Evolutionary conservation across 2,797 vertebrate species (phyloP).

Genomic region (Sebastes matsubarae): DNA sequence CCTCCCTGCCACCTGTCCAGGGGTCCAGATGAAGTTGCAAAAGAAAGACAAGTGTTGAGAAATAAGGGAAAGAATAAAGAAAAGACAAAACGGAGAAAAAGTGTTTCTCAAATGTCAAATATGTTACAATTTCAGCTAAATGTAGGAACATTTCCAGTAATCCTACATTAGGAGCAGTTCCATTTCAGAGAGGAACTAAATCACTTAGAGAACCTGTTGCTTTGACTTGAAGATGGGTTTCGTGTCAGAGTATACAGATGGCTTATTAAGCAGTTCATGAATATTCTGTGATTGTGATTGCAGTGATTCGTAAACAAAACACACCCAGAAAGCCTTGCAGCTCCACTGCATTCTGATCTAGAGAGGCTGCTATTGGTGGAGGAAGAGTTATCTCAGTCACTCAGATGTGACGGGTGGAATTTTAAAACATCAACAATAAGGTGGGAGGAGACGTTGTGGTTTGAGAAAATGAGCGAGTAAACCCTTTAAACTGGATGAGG

Average conservation of each 20-base stretch:
- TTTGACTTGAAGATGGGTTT: not conserved
- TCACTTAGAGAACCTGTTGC: not conserved
- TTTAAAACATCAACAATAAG: not conserved
- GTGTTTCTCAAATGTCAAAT: not conserved
- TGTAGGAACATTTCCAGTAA: not conserved
- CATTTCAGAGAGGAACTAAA: not conserved
- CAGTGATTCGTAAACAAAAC: constrained; percentile 1
- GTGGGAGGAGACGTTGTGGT: rapidly evolving
- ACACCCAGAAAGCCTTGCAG: not conserved
- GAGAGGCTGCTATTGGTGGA: not conserved
- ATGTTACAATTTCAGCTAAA: no score
- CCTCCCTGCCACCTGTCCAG: not conserved
- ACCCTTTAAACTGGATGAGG: not conserved
- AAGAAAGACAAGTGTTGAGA: not conserved
- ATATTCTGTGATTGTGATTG: constrained; percentile 28
- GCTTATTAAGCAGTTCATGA: constrained; percentile 33
- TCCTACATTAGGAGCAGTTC: not conserved
- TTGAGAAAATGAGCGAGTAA: not conserved
- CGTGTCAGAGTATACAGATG: not conserved
- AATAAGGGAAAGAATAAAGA: not conserved
- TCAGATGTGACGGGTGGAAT: constrained; percentile 17
- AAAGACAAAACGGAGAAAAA: not conserved
- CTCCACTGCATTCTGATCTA: not conserved
- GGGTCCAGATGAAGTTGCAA: constrained; percentile 4
- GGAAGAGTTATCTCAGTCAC: constrained; percentile 9